A percentile compares a stretch with the other conserved stretches of the same genome.
These are phyloP conservation scores for Cerastis rubricosa DNA, from an alignment of 2,888 invertebrate species.

Conservation along the genomic window DNA sequence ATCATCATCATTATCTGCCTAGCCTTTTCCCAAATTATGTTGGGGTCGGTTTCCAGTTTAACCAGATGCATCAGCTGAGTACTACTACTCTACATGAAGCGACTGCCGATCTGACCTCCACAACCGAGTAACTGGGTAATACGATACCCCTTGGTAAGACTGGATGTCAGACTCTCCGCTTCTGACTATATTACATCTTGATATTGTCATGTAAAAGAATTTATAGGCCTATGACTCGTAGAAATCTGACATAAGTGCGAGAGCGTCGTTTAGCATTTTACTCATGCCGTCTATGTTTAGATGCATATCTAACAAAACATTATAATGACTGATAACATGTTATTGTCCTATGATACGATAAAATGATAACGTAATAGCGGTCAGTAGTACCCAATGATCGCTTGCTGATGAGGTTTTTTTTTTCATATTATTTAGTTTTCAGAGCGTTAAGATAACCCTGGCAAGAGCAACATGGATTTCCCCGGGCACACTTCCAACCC, in stretches of 20 bases:
- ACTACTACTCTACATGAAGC: too few species aligned
- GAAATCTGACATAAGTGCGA: not conserved
- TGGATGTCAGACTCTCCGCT: too few species aligned
- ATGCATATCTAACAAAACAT: not conserved
- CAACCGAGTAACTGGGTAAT: too few species aligned
- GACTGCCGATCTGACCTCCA: too few species aligned
- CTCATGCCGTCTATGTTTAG: not conserved
- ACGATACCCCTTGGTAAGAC: too few species aligned
- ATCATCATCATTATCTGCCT: too few species aligned
- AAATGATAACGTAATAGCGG: not conserved
- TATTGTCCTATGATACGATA: slow-evolving; percentile 1
- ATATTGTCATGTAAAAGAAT: not conserved
- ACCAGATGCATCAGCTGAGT: too few species aligned
- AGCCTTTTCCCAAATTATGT: too few species aligned
- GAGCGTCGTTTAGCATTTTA: not conserved
- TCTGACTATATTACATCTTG: not conserved
- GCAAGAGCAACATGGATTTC: not conserved
- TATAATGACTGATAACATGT: slow-evolving; percentile 12
- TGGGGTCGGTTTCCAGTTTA: too few species aligned
- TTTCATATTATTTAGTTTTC: not conserved
- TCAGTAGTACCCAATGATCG: not conserved
- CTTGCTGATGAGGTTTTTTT: not conserved
- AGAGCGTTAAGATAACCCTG: not conserved
- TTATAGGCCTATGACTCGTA: not conserved
- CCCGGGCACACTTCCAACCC: slow-evolving; percentile 37